Percentiles rank a stretch among this genome's conserved stretches.
Evolutionary conservation across 1,140 invertebrate species (phyloP).

Genomic region (Drosophila ercepeae): DNA sequence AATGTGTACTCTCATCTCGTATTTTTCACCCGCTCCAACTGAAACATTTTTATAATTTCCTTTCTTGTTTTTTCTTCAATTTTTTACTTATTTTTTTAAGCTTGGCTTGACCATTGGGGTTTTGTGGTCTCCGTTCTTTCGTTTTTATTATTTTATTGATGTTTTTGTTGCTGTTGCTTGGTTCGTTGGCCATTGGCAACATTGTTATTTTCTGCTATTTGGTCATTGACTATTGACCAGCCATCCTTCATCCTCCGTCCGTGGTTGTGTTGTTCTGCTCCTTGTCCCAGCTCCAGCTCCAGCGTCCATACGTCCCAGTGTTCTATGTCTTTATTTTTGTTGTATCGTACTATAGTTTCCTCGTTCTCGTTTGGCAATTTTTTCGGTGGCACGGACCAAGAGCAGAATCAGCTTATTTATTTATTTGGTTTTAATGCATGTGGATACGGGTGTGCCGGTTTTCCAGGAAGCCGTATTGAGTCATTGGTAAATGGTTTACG

Average conservation of each 20-base stretch:
- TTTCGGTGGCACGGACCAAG: constrained; percentile 22
- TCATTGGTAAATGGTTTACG: constrained; percentile 81
- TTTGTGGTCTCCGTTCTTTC: constrained; percentile 37
- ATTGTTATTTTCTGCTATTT: constrained; percentile 81
- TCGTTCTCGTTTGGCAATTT: constrained; percentile 49
- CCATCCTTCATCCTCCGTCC: constrained; percentile 34
- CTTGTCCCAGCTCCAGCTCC: not conserved
- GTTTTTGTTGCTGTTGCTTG: constrained; percentile 65
- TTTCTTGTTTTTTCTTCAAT: constrained; percentile 14
- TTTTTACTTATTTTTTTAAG: not conserved
- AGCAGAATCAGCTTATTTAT: constrained; percentile 66
- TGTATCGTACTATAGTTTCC: constrained; percentile 13
- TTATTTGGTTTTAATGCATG: constrained; percentile 79
- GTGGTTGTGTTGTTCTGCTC: not conserved
- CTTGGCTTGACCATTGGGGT: constrained; percentile 39
- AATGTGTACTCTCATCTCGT: constrained; percentile 2
- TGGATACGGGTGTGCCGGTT: constrained; percentile 28
- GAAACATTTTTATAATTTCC: constrained; percentile 75
- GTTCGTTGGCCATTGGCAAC: constrained; percentile 80
- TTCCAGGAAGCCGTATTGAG: constrained; percentile 77
- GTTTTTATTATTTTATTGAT: constrained; percentile 43
- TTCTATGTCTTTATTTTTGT: constrained; percentile 2
- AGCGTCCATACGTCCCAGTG: no score
- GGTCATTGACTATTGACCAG: constrained; percentile 73
- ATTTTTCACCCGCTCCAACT: constrained; percentile 73